Percentiles rank a stretch among this genome's conserved stretches.
phyloP scores from a whole-genome alignment of 2,113 vertebrate species.

The Rhabdomys dilectus region DNA sequence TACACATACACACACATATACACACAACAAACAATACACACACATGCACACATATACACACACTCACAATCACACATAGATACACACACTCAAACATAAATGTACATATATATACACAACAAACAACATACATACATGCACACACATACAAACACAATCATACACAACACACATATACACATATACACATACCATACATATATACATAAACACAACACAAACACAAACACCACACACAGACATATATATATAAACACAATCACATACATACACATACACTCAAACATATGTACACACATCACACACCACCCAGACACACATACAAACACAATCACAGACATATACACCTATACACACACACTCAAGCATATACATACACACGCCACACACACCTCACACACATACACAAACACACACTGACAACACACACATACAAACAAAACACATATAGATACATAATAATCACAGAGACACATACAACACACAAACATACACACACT shows the following conservation, averaged over 20 bases:
- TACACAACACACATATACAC: background rate
- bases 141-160: background rate
- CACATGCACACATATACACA: background rate
- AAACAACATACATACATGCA: background rate
- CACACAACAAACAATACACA: background rate
- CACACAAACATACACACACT: background rate
- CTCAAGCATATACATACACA: background rate
- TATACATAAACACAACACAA: background rate
- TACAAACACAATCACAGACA: background rate
- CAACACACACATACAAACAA: background rate
- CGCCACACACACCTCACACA: background rate
- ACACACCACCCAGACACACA: background rate
- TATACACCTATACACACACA: background rate
- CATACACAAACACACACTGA: background rate
- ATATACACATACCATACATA: background rate
- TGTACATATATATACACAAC: background rate
- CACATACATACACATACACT: background rate
- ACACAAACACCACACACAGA: background rate
- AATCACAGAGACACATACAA: background rate
- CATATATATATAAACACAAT: background rate
- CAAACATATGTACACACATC: background rate
- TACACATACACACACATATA: background rate
- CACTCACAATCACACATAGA: too few relatives aligned
- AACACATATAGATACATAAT: background rate
- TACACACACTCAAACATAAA: background rate